Evolutionary conservation across 2,797 vertebrate species (phyloP), one percentile per base, ranked within the genome.

Genomic region (Mergus octosetaceus): DNA sequence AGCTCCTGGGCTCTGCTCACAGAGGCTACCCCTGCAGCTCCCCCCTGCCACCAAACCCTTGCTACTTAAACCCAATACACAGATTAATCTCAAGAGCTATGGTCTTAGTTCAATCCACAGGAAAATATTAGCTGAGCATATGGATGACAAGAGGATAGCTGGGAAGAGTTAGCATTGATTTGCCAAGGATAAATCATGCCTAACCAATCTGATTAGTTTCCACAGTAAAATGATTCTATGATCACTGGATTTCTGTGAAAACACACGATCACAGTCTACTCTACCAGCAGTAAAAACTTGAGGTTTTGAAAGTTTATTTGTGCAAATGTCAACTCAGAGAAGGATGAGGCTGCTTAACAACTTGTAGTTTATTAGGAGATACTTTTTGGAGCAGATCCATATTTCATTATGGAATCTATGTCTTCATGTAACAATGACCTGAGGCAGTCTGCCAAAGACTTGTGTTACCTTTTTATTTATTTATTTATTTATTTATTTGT

Each of bases 391-490:
- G 6, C 8, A 30, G 5, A 60, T 71, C 10, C 13, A 0, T 68
- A 4, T 49, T 89, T 94, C 17, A 11, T 68, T 53, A 77, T 36
- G 19, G 36, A 73, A 58, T 24, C 7, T 73, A 16, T 82, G 58
- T 39, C 28, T 70, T 84, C 41, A 43, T 8, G 6, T 19, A 78
- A 20, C 15, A 38, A 11, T 70, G 32, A 47, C 8, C 4, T n/a
- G 45, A 90, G 14, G 7, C 38, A 62, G 6, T n/a, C 30, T 78
- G 15, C 13, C 58, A 62, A 70, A 92, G 11, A 36, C 11, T 19
- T 39, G 47, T 32, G 15, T 1, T 21, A 13, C 0, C 0, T 2
- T 2, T 54, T 22, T 2, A 13, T 24, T 47, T 57, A 8, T 2
- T 18, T 6, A n/a, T 39, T 28, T 1, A 1, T 13, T 24, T n/a